phyloP scores from a whole-genome alignment of 92 coral and sea anemone species.

The Pocillopora grandis region DNA sequence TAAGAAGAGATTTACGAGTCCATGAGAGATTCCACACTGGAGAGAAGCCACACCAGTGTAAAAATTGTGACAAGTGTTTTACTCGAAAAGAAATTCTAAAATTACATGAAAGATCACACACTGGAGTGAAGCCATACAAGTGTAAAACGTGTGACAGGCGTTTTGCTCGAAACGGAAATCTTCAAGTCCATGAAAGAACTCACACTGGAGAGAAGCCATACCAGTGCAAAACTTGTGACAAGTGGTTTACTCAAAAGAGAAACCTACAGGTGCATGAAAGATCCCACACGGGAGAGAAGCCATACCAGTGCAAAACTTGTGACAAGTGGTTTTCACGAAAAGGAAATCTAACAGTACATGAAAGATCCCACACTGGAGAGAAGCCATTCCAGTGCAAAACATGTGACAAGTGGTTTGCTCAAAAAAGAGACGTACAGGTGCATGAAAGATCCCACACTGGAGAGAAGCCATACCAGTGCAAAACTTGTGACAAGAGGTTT shows the following conservation, averaged over 20 bases:
- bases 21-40: background rate
- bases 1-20: background rate
- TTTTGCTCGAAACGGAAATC: background rate
- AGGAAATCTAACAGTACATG: no score
- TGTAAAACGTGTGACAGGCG: background rate
- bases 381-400: no score
- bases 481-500: background rate
- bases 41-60: background rate
- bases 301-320: background rate
- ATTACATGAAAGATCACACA: background rate
- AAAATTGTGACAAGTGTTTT: background rate
- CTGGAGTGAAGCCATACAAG: background rate
- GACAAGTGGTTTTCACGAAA: no score
- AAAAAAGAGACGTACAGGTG: no score
- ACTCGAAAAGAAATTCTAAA: background rate
- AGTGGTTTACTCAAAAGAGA: background rate
- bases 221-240: background rate
- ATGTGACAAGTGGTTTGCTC: no score
- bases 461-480: background rate
- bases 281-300: background rate
- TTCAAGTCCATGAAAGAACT: background rate
- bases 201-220: slow-evolving; percentile 1
- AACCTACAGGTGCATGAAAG: background rate
- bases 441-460: background rate
- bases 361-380: no score